Conservation (phyloP, 1,140 invertebrate genomes). For the Orchesella cincta region DNA sequence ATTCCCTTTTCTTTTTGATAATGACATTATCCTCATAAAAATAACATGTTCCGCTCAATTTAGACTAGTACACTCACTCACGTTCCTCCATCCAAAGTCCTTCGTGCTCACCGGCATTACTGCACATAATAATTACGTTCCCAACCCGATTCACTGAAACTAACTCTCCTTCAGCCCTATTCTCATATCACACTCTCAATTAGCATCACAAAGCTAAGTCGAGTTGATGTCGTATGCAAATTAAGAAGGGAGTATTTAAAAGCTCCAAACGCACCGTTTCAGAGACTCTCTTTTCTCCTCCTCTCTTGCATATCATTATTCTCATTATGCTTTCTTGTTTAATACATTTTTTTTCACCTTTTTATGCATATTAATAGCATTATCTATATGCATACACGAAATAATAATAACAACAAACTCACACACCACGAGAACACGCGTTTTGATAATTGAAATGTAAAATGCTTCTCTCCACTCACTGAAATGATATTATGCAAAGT, state of each 20-base stretch:
- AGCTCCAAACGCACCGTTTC: too few species aligned
- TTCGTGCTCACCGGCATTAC: slow-evolving; percentile 20
- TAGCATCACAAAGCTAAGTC: slow-evolving; percentile 6
- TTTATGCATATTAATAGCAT: too few species aligned
- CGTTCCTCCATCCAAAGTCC: not conserved
- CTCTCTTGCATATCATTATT: too few species aligned
- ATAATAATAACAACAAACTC: not conserved
- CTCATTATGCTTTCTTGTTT: too few species aligned
- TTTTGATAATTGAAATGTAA: not conserved
- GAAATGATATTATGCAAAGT: slow-evolving; percentile 4
- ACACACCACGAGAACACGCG: not conserved
- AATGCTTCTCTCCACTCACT: too few species aligned
- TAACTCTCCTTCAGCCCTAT: not conserved
- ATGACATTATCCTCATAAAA: not conserved
- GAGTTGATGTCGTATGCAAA: slow-evolving; percentile 14
- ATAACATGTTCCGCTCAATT: not conserved
- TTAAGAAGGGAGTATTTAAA: slow-evolving; percentile 18
- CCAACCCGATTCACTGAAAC: not conserved
- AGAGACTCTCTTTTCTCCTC: too few species aligned
- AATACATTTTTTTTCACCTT: not conserved
- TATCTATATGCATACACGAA: too few species aligned
- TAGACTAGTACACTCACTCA: not conserved
- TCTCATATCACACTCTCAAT: not conserved
- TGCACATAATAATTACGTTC: not conserved
- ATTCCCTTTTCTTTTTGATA: not conserved